Base-by-base conservation (phyloP, 2,113 vertebrate genomes). In the Labrus mixtus region DNA sequence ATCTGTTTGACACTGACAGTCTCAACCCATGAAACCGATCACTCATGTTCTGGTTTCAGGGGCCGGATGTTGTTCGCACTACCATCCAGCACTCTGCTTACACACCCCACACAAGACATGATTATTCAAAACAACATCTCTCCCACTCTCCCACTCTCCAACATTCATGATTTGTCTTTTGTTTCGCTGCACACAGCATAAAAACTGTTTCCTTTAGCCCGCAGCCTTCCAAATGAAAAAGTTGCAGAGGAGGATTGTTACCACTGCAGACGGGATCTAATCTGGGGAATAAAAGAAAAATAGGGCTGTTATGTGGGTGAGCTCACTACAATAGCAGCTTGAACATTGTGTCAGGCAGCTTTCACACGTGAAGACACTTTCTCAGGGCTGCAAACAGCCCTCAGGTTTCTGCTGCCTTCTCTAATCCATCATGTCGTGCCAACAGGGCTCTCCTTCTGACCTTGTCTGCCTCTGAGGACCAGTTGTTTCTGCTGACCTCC, bases 1-100 rank as follows among this genome's bases (percentile, higher is more conserved):
- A 89, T 80, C 82, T 81, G 76, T 88, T 80, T 77, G 80, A 81
- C 73, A 81, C 41, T 51, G 67, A 71, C 51, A 20, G 23, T 43
- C 41, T 41, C 16, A 29, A 59, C 57, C 45, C n/a, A 2, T 23
- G 78, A 79, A 88, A 84, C 70, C 11, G 6, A 65, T 65, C 53
- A 23, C 72, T 39, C 45, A 41, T 58, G 66, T 82, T 45, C 67
- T 79, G 53, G 0, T 80, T 81, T 76, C 82, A 72, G 22, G 23
- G 61, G 39, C 62, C 45, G 12, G 2, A 53, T 79, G 74, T 73
- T 57, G 54, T 59, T 78, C 29, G 58, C 36, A 48, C 41, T 33
- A 56, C 60, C 25, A 33, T 36, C 43, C 16, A 23, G 48, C 41
- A 36, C 46, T 36, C 60, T 17, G 19, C 56, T 15, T 68, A 62